A percentile compares a stretch with the other conserved stretches of the same genome.
Evolutionary conservation across 2,888 invertebrate species (phyloP).

Genomic region (Sycophila texana): DNA sequence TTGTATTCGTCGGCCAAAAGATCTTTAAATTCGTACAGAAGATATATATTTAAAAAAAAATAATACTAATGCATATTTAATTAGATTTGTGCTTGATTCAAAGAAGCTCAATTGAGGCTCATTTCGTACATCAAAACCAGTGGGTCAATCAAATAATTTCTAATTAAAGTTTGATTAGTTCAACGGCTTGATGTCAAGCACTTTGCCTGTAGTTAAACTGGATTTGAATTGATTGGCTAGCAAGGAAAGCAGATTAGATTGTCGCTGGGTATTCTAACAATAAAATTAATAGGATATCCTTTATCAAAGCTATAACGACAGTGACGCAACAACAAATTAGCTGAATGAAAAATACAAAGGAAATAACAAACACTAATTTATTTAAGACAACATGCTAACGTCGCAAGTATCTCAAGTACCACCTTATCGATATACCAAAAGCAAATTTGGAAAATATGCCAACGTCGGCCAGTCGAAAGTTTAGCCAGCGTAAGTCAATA

Average conservation of each 20-base stretch:
- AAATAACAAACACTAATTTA: too few species aligned
- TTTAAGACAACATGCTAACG: too few species aligned
- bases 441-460: not conserved
- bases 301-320: not conserved
- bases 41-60: too few species aligned
- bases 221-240: conserved; percentile 42
- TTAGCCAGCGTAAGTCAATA: not conserved
- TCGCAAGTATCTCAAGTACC: too few species aligned
- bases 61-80: too few species aligned
- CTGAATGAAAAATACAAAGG: not conserved
- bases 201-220: conserved; percentile 17
- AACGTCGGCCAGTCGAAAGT: not conserved
- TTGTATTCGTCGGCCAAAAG: too few species aligned
- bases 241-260: conserved; percentile 25
- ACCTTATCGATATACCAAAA: not conserved
- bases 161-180: conserved; percentile 32
- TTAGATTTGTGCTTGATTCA: too few species aligned
- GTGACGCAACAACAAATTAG: not conserved
- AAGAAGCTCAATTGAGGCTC: not conserved
- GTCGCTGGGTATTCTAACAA: conserved; percentile 17
- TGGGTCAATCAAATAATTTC: conserved; percentile 27
- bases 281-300: not conserved
- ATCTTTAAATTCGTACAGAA: too few species aligned
- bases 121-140: not conserved
- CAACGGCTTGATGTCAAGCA: conserved; percentile 16